Percentiles rank a stretch among this genome's conserved stretches.
phyloP scores from a whole-genome alignment of 1,140 invertebrate genomes.

The Elymnias hypermnestra region DNA sequence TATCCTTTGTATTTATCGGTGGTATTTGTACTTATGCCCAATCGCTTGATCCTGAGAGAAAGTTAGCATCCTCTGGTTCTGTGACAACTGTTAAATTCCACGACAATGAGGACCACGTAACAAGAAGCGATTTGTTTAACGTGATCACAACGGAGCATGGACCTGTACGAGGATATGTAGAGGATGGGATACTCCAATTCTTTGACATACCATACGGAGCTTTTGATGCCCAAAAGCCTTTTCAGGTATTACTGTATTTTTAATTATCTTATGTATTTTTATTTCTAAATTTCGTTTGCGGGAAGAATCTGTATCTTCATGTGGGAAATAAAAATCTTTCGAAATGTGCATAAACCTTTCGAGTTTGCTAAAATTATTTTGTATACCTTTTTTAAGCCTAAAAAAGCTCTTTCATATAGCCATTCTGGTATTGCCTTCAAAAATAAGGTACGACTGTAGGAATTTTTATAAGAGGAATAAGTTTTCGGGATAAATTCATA shows the following conservation, averaged over 20 bases:
- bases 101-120: background rate
- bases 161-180: slow-evolving; percentile 20
- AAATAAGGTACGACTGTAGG: too few species aligned
- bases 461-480: too few species aligned
- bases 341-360: too few species aligned
- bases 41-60: slow-evolving; percentile 2
- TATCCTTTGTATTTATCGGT: background rate
- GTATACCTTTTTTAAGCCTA: too few species aligned
- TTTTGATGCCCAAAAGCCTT: slow-evolving; percentile 20
- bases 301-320: too few species aligned
- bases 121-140: background rate
- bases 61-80: background rate
- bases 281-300: too few species aligned
- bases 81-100: background rate
- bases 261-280: too few species aligned
- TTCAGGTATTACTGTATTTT: slow-evolving; percentile 24
- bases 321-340: too few species aligned
- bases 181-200: slow-evolving; percentile 19
- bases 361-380: too few species aligned
- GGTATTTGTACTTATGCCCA: background rate
- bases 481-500: too few species aligned
- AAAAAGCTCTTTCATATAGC: too few species aligned
- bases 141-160: slow-evolving; percentile 24
- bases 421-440: too few species aligned
- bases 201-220: slow-evolving; percentile 33